A percentile compares a stretch with the other conserved stretches of the same genome.
Conservation (phyloP, 2,888 invertebrate species). For the Apamea crenata region DNA sequence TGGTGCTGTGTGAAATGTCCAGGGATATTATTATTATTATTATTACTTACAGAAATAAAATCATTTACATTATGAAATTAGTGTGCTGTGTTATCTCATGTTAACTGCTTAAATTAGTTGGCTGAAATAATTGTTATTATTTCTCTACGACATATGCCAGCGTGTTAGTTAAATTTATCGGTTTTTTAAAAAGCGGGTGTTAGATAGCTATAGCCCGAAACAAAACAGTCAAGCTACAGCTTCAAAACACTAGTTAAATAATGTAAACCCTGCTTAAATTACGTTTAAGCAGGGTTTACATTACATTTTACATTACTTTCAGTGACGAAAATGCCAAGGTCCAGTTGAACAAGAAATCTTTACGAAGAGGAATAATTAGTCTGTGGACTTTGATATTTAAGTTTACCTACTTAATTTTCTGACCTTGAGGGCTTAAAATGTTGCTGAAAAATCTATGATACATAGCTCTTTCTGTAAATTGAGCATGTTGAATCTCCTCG, state of each 20-base stretch:
- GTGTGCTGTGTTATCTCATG: no score
- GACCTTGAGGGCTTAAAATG: background rate
- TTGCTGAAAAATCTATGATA: background rate
- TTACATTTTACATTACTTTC: no score
- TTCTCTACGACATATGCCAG: no score
- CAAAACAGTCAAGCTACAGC: no score
- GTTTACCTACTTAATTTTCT: background rate
- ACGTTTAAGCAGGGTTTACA: no score
- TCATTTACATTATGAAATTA: no score
- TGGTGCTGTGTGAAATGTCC: no score
- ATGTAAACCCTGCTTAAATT: background rate
- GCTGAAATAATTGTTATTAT: no score
- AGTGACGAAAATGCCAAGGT: background rate
- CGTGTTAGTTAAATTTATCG: background rate
- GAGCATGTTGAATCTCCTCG: conserved; percentile 8
- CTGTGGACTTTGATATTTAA: background rate
- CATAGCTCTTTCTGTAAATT: conserved; percentile 9
- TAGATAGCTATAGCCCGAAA: background rate
- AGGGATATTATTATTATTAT: no score
- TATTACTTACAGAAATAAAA: no score
- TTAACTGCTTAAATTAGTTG: no score
- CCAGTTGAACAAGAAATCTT: background rate
- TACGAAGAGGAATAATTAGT: background rate
- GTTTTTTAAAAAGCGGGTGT: background rate
- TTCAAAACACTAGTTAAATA: background rate